Evolutionary conservation across 2,113 vertebrate species (phyloP).

Genomic region (Chloropsis hardwickii): DNA sequence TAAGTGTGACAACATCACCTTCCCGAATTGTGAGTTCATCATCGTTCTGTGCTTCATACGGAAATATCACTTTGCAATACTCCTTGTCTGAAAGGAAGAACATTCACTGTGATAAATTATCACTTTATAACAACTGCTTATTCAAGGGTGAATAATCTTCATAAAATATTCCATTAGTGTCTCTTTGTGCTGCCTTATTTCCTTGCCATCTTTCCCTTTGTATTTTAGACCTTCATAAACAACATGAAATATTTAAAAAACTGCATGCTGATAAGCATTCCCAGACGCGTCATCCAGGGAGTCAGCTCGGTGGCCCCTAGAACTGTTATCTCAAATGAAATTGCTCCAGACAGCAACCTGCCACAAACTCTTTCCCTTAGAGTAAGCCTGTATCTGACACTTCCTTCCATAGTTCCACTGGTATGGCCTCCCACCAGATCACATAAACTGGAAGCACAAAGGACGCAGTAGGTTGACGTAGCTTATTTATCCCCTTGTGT

Average conservation of each 20-base stretch:
- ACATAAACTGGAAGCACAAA: not conserved
- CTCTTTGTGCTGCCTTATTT: not conserved
- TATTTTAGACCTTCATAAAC: not conserved
- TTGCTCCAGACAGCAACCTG: not conserved
- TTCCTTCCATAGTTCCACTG: not conserved
- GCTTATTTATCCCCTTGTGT: not conserved
- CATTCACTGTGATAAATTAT: not conserved
- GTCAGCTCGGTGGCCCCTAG: not conserved
- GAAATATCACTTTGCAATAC: slow-evolving; percentile 96
- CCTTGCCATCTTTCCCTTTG: not conserved
- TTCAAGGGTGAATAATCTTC: not conserved
- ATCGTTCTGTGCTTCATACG: slow-evolving; percentile 94
- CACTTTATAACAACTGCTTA: not conserved
- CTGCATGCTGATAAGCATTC: not conserved
- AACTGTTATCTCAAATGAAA: not conserved
- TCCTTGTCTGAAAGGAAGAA: slow-evolving; percentile 85
- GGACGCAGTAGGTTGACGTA: rapidly evolving
- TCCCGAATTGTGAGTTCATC: slow-evolving; percentile 96
- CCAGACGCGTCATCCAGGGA: not conserved
- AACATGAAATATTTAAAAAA: slow-evolving; percentile 9
- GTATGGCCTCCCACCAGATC: not conserved
- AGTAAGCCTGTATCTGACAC: not conserved
- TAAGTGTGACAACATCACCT: slow-evolving; percentile 90
- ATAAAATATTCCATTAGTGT: not conserved
- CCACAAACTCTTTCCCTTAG: not conserved